A percentile compares a stretch with the other conserved stretches of the same genome.
These are phyloP conservation scores for Drosophila lini DNA, from an alignment of 1,140 invertebrate species.

Conservation along the genomic window DNA sequence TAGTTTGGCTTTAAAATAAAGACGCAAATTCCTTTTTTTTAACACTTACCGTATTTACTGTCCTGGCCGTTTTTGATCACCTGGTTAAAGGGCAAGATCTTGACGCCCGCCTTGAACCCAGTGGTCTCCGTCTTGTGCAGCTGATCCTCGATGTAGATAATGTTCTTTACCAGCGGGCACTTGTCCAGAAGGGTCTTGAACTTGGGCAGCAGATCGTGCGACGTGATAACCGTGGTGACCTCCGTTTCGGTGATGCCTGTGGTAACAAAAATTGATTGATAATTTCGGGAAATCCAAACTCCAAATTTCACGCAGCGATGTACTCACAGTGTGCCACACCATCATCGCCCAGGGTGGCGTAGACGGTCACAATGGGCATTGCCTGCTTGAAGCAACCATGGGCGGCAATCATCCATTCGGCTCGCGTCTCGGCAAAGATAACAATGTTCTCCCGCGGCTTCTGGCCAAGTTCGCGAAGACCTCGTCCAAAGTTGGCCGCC, in stretches of 20 bases:
- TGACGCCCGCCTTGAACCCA: constrained; percentile 89
- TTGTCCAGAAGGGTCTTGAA: constrained; percentile 91
- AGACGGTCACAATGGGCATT: constrained; percentile 97
- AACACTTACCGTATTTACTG: constrained; percentile 77
- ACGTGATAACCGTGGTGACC: constrained; percentile 95
- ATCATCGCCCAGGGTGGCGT: constrained; percentile 98
- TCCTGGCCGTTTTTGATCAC: constrained; percentile 85
- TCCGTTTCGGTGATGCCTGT: constrained; percentile 96
- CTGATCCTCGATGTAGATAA: constrained; percentile 96
- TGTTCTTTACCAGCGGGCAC: constrained; percentile 89
- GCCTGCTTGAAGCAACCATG: constrained; percentile 97
- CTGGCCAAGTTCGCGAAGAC: constrained; percentile 89
- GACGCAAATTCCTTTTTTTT: not conserved
- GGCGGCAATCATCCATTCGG: constrained; percentile 98
- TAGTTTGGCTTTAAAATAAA: constrained; percentile 19
- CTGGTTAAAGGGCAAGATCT: constrained; percentile 88
- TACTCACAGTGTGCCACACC: constrained; percentile 93
- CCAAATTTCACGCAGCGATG: accelerated
- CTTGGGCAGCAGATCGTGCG: constrained; percentile 94
- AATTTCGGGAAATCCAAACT: not conserved
- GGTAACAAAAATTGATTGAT: not conserved
- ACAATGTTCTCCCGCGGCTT: constrained; percentile 90
- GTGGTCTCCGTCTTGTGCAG: constrained; percentile 88
- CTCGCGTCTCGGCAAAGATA: constrained; percentile 98
- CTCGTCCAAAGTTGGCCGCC: constrained; percentile 91